Conservation (phyloP, 2,888 invertebrate species). For the Hipparchia semele region DNA sequence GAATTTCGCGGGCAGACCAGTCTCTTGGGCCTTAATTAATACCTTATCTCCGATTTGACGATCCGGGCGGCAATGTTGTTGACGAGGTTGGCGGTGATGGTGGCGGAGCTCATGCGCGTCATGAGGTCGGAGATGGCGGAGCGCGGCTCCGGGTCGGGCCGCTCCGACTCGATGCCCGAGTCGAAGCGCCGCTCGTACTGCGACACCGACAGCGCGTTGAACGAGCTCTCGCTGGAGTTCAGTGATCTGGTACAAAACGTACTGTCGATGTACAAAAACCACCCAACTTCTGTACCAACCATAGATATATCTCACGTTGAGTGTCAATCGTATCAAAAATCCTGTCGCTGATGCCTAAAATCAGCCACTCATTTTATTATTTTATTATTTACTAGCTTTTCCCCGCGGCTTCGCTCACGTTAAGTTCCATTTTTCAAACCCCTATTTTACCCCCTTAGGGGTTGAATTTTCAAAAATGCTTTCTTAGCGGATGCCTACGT, state of each 20-base stretch:
- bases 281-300: neutral
- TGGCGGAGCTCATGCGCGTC: slow-evolving; percentile 73
- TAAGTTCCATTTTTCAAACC: too few species aligned
- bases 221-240: slow-evolving; percentile 75
- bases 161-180: slow-evolving; percentile 60
- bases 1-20: too few species aligned
- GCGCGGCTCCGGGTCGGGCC: slow-evolving; percentile 58
- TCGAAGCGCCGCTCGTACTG: slow-evolving; percentile 68
- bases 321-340: too few species aligned
- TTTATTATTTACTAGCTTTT: too few species aligned
- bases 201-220: slow-evolving; percentile 68
- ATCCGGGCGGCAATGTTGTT: slow-evolving; percentile 67
- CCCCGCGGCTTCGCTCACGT: too few species aligned
- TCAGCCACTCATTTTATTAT: too few species aligned
- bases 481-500: too few species aligned
- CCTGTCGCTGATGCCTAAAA: too few species aligned
- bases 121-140: slow-evolving; percentile 70
- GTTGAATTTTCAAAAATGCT: too few species aligned
- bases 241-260: slow-evolving; percentile 49
- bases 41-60: slow-evolving; percentile 64
- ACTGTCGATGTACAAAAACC: neutral
- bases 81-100: slow-evolving; percentile 67
- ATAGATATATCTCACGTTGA: too few species aligned
- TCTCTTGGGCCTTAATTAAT: too few species aligned
- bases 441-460: too few species aligned